phyloP scores from a whole-genome alignment of 2,888 invertebrate species.

The Pyrrhia umbra region DNA sequence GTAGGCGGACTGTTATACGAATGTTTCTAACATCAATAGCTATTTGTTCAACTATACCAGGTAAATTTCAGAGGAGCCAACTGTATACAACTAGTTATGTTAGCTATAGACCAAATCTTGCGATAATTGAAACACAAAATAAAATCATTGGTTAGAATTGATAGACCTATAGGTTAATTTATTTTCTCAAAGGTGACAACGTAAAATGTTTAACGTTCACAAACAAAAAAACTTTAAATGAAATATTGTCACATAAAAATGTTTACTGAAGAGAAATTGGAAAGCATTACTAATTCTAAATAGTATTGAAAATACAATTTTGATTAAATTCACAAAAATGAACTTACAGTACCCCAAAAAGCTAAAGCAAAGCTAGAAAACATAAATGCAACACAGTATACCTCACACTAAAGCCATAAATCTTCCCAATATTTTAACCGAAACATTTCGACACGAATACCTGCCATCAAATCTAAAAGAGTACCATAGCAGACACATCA shows the following conservation, averaged over 20 bases:
- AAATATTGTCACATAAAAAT: no score
- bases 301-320: no score
- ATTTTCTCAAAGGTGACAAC: no score
- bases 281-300: no score
- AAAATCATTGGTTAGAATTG: no score
- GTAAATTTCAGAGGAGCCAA: slow-evolving; percentile 37
- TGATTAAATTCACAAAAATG: no score
- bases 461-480: slow-evolving; percentile 56
- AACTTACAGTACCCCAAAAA: no score
- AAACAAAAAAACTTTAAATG: no score
- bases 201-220: no score
- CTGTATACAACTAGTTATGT: not conserved
- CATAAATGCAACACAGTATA: not conserved
- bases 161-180: no score
- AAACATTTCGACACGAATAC: slow-evolving; percentile 48
- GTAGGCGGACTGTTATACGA: slow-evolving; percentile 54
- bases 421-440: slow-evolving; percentile 17
- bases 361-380: not conserved
- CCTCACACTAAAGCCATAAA: slow-evolving; percentile 10
- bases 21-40: slow-evolving; percentile 32
- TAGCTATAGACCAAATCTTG: not conserved
- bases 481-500: slow-evolving; percentile 55
- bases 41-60: slow-evolving; percentile 50
- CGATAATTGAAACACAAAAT: no score
- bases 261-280: no score